Percentiles rank a stretch among this genome's conserved stretches.
phyloP scores from a whole-genome alignment of 1,140 invertebrate genomes.

The Sitophilus oryzae region DNA sequence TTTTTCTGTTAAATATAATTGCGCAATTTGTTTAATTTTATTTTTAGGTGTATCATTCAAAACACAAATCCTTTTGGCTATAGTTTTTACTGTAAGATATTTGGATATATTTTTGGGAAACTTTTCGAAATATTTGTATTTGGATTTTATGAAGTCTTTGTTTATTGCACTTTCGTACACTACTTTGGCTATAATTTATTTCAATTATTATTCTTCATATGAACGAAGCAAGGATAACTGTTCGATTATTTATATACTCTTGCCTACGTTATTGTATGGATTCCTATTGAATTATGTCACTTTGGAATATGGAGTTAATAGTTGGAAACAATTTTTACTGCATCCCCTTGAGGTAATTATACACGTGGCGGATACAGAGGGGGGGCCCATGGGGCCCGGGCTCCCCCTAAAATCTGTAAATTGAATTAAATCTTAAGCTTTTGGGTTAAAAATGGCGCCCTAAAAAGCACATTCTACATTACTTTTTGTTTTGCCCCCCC shows the following conservation, averaged over 20 bases:
- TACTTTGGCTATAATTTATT: neutral
- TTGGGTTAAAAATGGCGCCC: too few species aligned
- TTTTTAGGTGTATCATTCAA: neutral
- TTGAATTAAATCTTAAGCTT: too few species aligned
- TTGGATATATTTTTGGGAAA: neutral
- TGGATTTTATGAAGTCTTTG: neutral
- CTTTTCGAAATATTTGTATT: neutral
- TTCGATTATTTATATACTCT: neutral
- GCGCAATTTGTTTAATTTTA: neutral
- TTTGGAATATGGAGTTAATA: neutral
- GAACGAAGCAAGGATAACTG: neutral
- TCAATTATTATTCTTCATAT: neutral
- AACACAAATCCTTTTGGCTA: neutral
- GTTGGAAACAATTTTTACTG: neutral
- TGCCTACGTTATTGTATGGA: neutral
- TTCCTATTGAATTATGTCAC: neutral
- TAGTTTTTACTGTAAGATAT: neutral
- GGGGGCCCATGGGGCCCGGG: too few species aligned
- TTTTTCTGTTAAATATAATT: too few species aligned
- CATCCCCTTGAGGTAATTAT: neutral
- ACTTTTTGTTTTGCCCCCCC: too few species aligned
- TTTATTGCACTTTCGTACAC: neutral
- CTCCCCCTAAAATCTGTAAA: too few species aligned
- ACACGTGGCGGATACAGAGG: too few species aligned
- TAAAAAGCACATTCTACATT: too few species aligned